Conservation (phyloP, 2,888 invertebrate genomes). For the Drosophila anceps region DNA sequence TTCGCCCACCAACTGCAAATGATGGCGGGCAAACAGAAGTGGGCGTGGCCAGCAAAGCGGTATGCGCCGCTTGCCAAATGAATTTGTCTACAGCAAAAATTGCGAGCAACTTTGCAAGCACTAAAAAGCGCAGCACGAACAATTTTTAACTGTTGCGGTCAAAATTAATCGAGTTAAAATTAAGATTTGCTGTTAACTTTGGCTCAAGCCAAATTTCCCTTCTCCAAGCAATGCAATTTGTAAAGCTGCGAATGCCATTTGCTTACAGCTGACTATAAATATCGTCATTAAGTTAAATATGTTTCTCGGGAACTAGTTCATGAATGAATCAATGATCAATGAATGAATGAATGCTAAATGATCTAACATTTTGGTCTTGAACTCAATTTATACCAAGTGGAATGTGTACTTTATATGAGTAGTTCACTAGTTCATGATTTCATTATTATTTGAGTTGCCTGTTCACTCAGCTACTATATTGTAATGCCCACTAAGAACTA, state of each 20-base stretch:
- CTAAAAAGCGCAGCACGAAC: conserved; percentile 19
- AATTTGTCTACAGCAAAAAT: conserved; percentile 38
- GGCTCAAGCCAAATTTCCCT: neutral
- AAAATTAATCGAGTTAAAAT: conserved; percentile 21
- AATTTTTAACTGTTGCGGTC: conserved; percentile 23
- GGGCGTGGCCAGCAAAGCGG: conserved; percentile 60
- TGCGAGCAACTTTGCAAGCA: conserved; percentile 12
- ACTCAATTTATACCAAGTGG: neutral
- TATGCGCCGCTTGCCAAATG: conserved; percentile 29
- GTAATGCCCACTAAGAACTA: neutral
- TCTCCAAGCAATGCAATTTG: conserved; percentile 2
- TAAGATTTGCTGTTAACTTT: conserved; percentile 13
- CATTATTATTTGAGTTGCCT: neutral
- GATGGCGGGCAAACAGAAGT: conserved; percentile 28
- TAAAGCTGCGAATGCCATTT: neutral
- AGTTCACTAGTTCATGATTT: neutral
- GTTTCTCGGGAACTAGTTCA: neutral
- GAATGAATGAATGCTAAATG: too few species aligned
- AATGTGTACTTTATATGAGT: neutral
- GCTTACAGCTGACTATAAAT: neutral
- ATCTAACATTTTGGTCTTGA: neutral
- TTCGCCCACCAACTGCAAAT: conserved; percentile 33
- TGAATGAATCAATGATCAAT: neutral
- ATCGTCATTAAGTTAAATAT: neutral
- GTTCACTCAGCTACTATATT: neutral